These are phyloP conservation scores for Tokudaia muenninki DNA, from an alignment of 2,797 vertebrate species.

Conservation along the genomic window DNA sequence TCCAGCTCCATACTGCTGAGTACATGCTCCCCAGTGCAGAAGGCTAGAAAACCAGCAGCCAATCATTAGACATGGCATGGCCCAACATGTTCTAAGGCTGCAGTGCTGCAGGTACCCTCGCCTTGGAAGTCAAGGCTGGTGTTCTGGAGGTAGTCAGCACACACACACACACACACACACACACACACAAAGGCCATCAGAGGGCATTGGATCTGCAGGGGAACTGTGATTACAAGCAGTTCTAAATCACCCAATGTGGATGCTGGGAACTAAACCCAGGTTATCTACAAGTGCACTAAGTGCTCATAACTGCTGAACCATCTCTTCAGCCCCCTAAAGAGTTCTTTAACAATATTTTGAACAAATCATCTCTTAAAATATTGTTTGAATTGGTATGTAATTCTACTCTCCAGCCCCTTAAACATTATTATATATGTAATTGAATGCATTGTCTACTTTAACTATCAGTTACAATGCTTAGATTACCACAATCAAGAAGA, in stretches of 20 bases:
- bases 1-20: neutral
- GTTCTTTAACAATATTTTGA: constrained; percentile 56
- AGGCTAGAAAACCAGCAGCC: neutral
- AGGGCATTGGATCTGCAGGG: neutral
- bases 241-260: neutral
- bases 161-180: too few relatives aligned
- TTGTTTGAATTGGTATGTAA: constrained; percentile 14
- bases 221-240: neutral
- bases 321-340: neutral
- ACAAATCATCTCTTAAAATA: constrained; percentile 50
- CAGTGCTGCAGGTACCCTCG: neutral
- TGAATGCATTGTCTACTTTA: constrained; percentile 19
- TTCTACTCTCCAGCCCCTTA: constrained; percentile 25
- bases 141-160: neutral
- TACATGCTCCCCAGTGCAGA: neutral
- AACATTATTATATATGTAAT: constrained; percentile 5
- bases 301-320: neutral
- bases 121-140: neutral
- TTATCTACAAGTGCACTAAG: neutral
- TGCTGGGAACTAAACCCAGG: neutral
- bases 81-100: neutral
- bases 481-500: constrained; percentile 44
- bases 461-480: constrained; percentile 42
- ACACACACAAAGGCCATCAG: neutral
- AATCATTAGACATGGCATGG: neutral